These are phyloP conservation scores for Melinaea menophilus DNA, from an alignment of 2,888 invertebrate species.

Conservation along the genomic window DNA sequence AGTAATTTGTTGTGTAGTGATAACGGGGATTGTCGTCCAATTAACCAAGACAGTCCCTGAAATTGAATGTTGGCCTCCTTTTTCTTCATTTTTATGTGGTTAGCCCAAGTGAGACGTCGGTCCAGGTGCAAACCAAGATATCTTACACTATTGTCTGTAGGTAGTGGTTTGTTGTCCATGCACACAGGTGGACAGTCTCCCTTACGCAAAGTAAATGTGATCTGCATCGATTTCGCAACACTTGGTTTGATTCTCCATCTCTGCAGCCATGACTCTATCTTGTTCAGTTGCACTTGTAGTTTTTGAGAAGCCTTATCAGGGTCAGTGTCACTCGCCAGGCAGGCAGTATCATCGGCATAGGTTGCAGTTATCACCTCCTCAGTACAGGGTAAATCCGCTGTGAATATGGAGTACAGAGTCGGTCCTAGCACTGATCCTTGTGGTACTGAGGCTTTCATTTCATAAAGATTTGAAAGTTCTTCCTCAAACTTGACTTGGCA, in stretches of 20 bases:
- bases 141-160: too few species aligned
- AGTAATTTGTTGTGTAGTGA: too few species aligned
- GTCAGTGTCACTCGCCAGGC: slow-evolving; percentile 1
- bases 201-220: slow-evolving; percentile 8
- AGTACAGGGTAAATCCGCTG: background rate
- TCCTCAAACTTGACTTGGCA: too few species aligned
- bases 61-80: too few species aligned
- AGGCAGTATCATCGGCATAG: slow-evolving; percentile 13
- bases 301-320: background rate
- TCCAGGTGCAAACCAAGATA: too few species aligned
- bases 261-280: slow-evolving; percentile 3
- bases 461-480: too few species aligned
- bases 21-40: too few species aligned
- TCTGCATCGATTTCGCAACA: slow-evolving; percentile 1
- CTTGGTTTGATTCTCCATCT: background rate
- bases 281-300: background rate
- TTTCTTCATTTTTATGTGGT: too few species aligned
- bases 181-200: background rate
- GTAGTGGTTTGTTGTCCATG: background rate
- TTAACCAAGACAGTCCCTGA: too few species aligned
- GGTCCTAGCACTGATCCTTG: slow-evolving; percentile 8
- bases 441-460: slow-evolving; percentile 2
- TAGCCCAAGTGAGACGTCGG: too few species aligned
- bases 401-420: slow-evolving; percentile 6
- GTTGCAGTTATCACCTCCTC: background rate